phyloP scores from a whole-genome alignment of 2,113 vertebrate genomes.

The Herpetotheres cachinnans region DNA sequence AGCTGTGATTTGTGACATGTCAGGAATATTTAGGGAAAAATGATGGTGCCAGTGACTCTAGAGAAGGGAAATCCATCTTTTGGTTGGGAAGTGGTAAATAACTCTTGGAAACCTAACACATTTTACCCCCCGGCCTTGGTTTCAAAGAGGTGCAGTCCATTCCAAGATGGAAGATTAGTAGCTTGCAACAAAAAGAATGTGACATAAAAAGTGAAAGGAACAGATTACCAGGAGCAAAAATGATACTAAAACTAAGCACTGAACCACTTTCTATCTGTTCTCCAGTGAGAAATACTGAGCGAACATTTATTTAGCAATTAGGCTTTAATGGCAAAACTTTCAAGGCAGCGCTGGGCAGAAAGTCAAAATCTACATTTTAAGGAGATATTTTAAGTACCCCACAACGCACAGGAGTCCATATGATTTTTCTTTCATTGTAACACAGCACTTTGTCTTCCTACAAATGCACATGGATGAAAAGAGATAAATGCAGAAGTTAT shows the following conservation, averaged over 20 bases:
- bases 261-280: conserved; percentile 1
- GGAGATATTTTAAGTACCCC: conserved; percentile 59
- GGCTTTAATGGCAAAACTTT: conserved; percentile 52
- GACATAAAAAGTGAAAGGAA: not conserved
- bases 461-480: not conserved
- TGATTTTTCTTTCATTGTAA: conserved; percentile 1
- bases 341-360: conserved; percentile 66
- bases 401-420: conserved; percentile 41
- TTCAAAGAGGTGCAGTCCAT: not conserved
- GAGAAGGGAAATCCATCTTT: conserved; percentile 53
- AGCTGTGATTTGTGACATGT: conserved; percentile 12
- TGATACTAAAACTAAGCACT: not conserved
- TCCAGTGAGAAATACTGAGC: conserved; percentile 26
- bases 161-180: not conserved
- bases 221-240: not conserved
- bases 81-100: not conserved
- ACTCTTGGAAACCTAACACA: conserved; percentile 1
- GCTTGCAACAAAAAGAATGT: not conserved
- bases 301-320: conserved; percentile 71
- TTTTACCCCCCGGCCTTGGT: not conserved
- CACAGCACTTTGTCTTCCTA: conserved; percentile 25
- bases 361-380: conserved; percentile 75
- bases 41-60: not conserved
- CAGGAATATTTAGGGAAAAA: conserved; percentile 44
- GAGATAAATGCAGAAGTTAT: not conserved